Percentiles rank a stretch among this genome's conserved stretches.
Evolutionary conservation across 2,888 invertebrate species (phyloP).

Genomic region (Synanthedon myopaeformis): DNA sequence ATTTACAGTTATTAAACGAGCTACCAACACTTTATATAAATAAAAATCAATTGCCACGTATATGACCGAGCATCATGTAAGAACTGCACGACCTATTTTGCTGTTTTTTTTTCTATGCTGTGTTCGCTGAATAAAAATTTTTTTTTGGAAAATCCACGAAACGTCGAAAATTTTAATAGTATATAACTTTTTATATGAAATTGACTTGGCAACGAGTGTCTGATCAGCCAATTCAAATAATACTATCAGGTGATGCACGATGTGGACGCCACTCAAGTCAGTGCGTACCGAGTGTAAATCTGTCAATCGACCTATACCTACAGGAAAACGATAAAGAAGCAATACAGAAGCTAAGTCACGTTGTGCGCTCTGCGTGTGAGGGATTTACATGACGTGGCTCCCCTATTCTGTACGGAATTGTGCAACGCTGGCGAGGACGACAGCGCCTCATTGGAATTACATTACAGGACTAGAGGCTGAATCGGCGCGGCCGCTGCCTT

Average conservation of each 20-base stretch:
- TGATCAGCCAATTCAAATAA: no score
- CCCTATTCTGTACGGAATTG: conserved; percentile 27
- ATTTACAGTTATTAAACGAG: no score
- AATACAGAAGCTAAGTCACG: conserved; percentile 51
- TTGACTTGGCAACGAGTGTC: no score
- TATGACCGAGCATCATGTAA: no score
- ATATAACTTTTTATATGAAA: no score
- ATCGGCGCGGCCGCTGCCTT: neutral
- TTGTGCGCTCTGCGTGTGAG: conserved; percentile 21
- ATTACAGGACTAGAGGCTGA: conserved; percentile 27
- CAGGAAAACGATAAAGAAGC: conserved; percentile 50
- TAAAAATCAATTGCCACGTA: no score
- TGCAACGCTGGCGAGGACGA: conserved; percentile 42
- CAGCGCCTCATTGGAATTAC: conserved; percentile 3
- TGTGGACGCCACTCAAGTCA: neutral
- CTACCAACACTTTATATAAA: no score
- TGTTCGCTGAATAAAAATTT: no score
- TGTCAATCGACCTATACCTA: conserved; percentile 10
- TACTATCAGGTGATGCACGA: neutral
- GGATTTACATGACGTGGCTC: conserved; percentile 41
- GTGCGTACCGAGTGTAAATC: neutral
- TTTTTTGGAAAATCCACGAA: no score
- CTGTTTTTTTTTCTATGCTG: no score
- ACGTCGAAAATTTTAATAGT: no score
- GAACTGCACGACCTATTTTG: no score